Conservation (phyloP, 1,140 invertebrate species). For the Drosophila varians region DNA sequence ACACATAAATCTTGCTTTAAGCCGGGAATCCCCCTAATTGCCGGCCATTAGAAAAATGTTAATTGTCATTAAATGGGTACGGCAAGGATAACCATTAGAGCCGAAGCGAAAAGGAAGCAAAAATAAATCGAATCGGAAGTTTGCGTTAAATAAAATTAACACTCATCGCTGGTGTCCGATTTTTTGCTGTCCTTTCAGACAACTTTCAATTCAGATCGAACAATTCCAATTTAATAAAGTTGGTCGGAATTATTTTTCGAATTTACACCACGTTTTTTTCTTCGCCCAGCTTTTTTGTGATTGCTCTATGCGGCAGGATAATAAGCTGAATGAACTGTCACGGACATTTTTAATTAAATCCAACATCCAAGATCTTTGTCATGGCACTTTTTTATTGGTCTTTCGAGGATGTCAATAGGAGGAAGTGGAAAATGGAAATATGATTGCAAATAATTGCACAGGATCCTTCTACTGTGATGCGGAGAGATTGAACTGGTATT, state of each 20-base stretch:
- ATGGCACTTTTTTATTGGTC: conserved; percentile 36
- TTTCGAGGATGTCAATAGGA: conserved; percentile 16
- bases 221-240: conserved; percentile 50
- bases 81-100: conserved; percentile 5
- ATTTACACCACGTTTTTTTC: conserved; percentile 5
- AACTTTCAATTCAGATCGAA: conserved; percentile 29
- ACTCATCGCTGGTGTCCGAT: neutral
- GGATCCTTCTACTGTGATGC: conserved; percentile 14
- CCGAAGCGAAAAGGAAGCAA: neutral
- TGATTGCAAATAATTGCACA: conserved; percentile 67
- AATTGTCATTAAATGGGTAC: conserved; percentile 62
- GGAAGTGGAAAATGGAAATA: conserved; percentile 35
- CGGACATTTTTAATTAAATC: conserved; percentile 73
- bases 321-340: conserved; percentile 43
- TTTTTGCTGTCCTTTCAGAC: conserved; percentile 16
- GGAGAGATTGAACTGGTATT: conserved; percentile 2
- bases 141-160: conserved; percentile 27
- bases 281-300: neutral
- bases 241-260: conserved; percentile 31
- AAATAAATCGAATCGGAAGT: conserved; percentile 8
- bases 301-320: conserved; percentile 27
- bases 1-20: conserved; percentile 78
- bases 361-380: conserved; percentile 32
- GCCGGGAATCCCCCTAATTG: conserved; percentile 63
- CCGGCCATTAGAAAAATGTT: conserved; percentile 72